Conservation (phyloP, 1,140 invertebrate species). For the Diprion similis region DNA sequence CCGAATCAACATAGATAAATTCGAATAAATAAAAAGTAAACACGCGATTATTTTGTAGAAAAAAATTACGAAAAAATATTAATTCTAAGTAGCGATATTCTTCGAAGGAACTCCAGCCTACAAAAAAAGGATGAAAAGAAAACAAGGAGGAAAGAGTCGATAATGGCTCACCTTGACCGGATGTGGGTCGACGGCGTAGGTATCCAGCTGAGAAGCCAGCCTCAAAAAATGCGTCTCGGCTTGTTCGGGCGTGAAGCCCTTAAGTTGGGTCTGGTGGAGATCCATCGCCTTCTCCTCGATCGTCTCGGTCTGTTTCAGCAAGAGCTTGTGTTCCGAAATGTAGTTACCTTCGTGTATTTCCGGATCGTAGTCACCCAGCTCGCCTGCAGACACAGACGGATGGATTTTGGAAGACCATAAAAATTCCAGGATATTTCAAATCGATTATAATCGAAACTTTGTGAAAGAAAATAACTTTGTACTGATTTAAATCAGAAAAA, state of each 20-base stretch:
- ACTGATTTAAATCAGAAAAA: too few relatives aligned
- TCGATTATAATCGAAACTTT: too few relatives aligned
- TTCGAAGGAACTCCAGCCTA: not conserved
- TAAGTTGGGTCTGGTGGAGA: conserved; percentile 81
- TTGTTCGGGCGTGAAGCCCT: conserved; percentile 74
- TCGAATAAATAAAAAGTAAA: not conserved
- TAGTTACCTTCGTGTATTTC: conserved; percentile 90
- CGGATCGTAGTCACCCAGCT: conserved; percentile 93
- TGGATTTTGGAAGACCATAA: not conserved
- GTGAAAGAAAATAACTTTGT: too few relatives aligned
- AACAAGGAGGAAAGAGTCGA: conserved; percentile 3
- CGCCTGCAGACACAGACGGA: conserved; percentile 69
- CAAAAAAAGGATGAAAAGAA: not conserved
- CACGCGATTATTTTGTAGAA: conserved; percentile 6
- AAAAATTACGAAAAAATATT: conserved; percentile 17
- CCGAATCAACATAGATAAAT: not conserved
- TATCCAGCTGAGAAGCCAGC: conserved; percentile 89
- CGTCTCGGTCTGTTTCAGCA: conserved; percentile 88
- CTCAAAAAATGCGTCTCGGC: conserved; percentile 87
- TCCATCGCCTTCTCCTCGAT: conserved; percentile 93
- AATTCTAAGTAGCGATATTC: not conserved
- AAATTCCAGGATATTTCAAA: too few relatives aligned
- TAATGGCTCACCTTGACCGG: conserved; percentile 86
- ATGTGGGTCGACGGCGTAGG: conserved; percentile 97
- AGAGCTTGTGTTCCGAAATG: conserved; percentile 87